phyloP scores from a whole-genome alignment of 2,797 vertebrate species.

The Sebastes steindachneri region DNA sequence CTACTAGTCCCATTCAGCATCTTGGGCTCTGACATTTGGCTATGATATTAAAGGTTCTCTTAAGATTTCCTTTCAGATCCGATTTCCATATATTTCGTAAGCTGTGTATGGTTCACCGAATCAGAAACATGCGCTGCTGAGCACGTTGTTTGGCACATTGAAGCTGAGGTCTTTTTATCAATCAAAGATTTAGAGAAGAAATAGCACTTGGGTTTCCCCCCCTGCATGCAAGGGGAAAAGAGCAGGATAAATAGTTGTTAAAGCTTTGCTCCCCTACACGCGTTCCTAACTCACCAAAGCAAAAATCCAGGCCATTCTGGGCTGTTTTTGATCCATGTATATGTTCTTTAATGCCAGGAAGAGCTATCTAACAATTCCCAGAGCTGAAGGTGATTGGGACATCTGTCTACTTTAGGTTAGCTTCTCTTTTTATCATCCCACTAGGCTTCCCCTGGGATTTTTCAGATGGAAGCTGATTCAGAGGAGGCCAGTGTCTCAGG shows the following conservation, averaged over 20 bases:
- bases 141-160: neutral
- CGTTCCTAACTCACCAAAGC: conserved; percentile 19
- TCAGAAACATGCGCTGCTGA: conserved; percentile 17
- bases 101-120: conserved; percentile 12
- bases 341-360: conserved; percentile 57
- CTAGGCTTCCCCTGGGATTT: conserved; percentile 56
- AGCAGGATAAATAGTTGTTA: conserved; percentile 12
- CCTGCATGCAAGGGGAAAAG: neutral
- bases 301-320: conserved; percentile 22
- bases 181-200: neutral
- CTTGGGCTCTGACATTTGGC: conserved; percentile 32
- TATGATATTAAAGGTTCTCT: conserved; percentile 24
- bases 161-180: neutral
- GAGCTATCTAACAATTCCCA: conserved; percentile 59
- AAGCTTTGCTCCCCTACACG: neutral
- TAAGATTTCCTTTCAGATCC: conserved; percentile 18
- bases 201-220: neutral
- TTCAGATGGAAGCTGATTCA: conserved; percentile 54
- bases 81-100: conserved; percentile 26
- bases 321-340: conserved; percentile 52
- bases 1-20: conserved; percentile 7
- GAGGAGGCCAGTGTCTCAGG: conserved; percentile 57
- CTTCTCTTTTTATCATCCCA: conserved; percentile 69
- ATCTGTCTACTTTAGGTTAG: conserved; percentile 69
- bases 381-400: conserved; percentile 59